Base-by-base conservation (phyloP, 2,888 invertebrate genomes). In the Leptopilina drosophilae region DNA sequence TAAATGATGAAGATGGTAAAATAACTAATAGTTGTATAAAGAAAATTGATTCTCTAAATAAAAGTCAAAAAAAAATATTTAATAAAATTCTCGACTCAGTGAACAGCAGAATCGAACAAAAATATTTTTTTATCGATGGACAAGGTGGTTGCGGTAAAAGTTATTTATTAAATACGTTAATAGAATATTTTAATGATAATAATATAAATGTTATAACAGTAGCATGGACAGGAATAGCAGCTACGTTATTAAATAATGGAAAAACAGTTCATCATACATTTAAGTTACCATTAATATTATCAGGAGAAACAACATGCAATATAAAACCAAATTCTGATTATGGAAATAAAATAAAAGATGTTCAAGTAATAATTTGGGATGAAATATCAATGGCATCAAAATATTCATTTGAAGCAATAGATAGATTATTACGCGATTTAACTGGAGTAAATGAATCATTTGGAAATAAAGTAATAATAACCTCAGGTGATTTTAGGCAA, bases 301-400 rank as follows among this genome's bases (percentile, higher is more conserved):
- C 40, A 15, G 42, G 6, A 42, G 5, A 42, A 42, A 42, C 42
- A 2, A 64, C 76, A 4, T 81, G 78, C 14, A 69, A 67, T 49
- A 78, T 85, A 14, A 64, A n/a, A 12, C 8, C 42, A 11, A 64
- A 79, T 56, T 77, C 80, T 0, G 11, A 46, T 40, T 62, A 80
- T 53, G 80, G 64, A 11, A 12, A 59, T 53, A 14, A 75, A 20
- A n/a, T 83, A 66, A 46, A 66, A 53, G 77, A 9, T 79, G 12
- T 64, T 3, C 56, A 79, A 66, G 33, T 85, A 0, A 64, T 84
- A n/a, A 76, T 85, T 56, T 81, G 80, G 81, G 83, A 84, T 62
- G 83, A 85, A 79, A 26, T 26, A 26, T 26, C 26, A 26, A 26
- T 26, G 26, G 26, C 26, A 26, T 26, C 26, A 26, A 26, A 15